Conservation (phyloP, 2,113 vertebrate species). For the Coracopsis vasa region DNA sequence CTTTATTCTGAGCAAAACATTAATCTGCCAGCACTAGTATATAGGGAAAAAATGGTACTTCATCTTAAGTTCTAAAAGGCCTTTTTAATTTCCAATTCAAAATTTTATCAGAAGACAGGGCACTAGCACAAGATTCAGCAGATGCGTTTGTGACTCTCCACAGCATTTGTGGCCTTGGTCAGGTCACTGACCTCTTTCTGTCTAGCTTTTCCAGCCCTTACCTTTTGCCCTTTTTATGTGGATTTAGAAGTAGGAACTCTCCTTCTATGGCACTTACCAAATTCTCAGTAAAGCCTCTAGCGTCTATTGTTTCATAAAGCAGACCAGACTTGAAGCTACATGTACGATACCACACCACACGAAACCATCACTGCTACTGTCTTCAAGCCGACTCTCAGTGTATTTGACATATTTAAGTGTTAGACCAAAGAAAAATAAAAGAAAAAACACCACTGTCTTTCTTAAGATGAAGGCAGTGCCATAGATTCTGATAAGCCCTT, state of each 20-base stretch:
- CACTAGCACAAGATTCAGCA: not conserved
- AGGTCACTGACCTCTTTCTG: not conserved
- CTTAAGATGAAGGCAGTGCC: not conserved
- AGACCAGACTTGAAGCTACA: not conserved
- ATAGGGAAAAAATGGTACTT: not conserved
- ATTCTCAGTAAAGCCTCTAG: not conserved
- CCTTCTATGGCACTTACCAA: not conserved
- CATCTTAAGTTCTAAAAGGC: not conserved
- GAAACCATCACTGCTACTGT: not conserved
- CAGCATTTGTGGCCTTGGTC: not conserved
- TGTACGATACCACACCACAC: not conserved
- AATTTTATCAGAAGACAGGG: not conserved
- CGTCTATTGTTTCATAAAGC: not conserved
- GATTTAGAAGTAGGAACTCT: not conserved
- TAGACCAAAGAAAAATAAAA: not conserved
- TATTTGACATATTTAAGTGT: not conserved
- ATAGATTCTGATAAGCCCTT: not conserved
- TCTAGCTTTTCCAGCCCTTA: not conserved
- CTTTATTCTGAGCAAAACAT: conserved; percentile 49
- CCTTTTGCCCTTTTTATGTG: not conserved
- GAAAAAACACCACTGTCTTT: not conserved
- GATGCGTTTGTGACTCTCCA: not conserved
- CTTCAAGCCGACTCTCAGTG: not conserved
- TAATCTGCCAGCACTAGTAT: conserved; percentile 36
- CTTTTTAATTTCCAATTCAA: conserved; percentile 28